Base-by-base conservation (phyloP, 2,888 invertebrate species). In the Flabesymbios commensalis region DNA sequence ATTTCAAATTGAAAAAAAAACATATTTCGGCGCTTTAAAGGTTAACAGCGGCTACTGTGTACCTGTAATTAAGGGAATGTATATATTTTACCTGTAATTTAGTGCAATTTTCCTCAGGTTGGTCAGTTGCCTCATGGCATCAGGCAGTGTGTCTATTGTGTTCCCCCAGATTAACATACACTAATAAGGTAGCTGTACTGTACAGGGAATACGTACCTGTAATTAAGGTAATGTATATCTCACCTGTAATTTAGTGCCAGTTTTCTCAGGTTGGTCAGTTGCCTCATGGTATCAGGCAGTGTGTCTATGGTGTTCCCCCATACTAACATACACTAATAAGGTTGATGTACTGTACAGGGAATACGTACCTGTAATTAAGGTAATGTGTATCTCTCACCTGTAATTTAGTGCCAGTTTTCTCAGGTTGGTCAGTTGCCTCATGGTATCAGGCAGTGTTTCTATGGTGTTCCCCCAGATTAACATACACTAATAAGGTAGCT, bases 381-480 rank as follows among this genome's bases (percentile, higher is more conserved):
- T n/a, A n/a, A n/a, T n/a, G n/a, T n/a, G n/a, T n/a, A n/a, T n/a
- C n/a, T n/a, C n/a, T n/a, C 74, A 76, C 32, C 54, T 47, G 57
- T 28, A 78, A 67, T 82, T 82, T 19, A 83, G 68, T 5, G 77
- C 74, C 31, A 83, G 67, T 10, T 70, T 73, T 48, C 72, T 67
- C 58, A 83, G 72, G 54, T 77, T 77, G 3, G 74, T 71, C 70
- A 83, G 72, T 66, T 82, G 80, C 0, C 42, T 74, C 19, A 83
- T 68, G 0, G 79, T 80, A 61, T 83, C 82, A 0, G 83, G 83
- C 33, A 83, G 69, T 3, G 73, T 76, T 59, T 80, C 79, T 3
- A 83, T 80, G n/a, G 71, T 70, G 67, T 83, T 83, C 0, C 82
- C 82, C 74, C 78, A 81, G 54, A 83, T 65, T 14, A 77, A 65